Percentiles rank a stretch among this genome's conserved stretches.
phyloP scores from a whole-genome alignment of 2,888 invertebrate species.

The Anaspis maculata region DNA sequence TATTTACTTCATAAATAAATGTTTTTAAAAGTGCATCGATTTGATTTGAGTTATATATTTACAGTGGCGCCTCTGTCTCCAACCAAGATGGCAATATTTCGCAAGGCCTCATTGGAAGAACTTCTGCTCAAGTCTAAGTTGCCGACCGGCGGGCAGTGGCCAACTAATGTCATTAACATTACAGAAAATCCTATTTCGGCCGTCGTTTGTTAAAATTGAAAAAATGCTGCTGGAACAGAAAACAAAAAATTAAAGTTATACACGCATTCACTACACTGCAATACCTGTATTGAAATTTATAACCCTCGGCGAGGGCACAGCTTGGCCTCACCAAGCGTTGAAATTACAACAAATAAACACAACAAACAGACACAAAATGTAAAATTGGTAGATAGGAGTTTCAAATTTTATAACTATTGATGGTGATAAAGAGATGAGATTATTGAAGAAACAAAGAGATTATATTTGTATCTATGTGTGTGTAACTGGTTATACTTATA shows the following conservation, averaged over 20 bases:
- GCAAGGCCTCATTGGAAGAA: conserved; percentile 52
- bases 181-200: conserved; percentile 74
- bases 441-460: neutral
- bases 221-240: neutral
- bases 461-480: neutral
- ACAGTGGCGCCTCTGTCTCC: conserved; percentile 66
- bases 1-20: too few relatives aligned
- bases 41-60: too few relatives aligned
- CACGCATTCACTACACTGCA: too few relatives aligned
- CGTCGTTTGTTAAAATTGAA: conserved; percentile 57
- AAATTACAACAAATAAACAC: too few relatives aligned
- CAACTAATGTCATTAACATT: conserved; percentile 62
- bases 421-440: neutral
- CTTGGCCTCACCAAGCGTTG: neutral
- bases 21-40: too few relatives aligned
- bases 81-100: conserved; percentile 58
- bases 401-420: neutral
- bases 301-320: neutral
- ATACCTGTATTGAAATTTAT: conserved; percentile 34
- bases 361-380: too few relatives aligned
- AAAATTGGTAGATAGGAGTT: neutral
- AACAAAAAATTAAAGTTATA: neutral
- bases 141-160: conserved; percentile 40
- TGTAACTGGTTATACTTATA: too few relatives aligned
- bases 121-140: conserved; percentile 42